Percentiles rank a stretch among this genome's conserved stretches.
Conservation (phyloP, 2,888 invertebrate species). For the Diploptera punctata region DNA sequence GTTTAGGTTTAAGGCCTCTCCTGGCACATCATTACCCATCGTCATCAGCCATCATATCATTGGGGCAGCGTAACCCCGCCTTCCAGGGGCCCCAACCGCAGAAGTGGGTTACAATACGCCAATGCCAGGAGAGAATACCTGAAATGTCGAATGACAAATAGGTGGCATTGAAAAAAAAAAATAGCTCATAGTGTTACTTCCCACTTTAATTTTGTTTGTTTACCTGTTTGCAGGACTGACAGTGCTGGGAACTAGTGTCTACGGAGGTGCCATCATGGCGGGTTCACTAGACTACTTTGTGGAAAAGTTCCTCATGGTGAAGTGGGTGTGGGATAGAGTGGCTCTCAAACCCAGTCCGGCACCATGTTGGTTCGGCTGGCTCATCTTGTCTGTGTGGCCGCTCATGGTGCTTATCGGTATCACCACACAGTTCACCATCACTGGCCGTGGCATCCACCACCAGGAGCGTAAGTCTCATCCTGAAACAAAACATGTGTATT, state of each 20-base stretch:
- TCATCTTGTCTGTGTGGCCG: constrained; percentile 77
- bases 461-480: constrained; percentile 69
- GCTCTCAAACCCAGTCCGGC: constrained; percentile 56
- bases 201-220: background rate
- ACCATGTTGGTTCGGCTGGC: constrained; percentile 77
- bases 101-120: no score
- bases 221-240: constrained; percentile 62
- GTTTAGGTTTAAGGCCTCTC: no score
- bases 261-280: constrained; percentile 76
- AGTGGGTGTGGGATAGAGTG: constrained; percentile 74
- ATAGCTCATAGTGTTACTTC: background rate
- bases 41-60: no score
- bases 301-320: constrained; percentile 72
- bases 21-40: no score
- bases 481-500: no score
- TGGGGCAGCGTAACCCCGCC: no score
- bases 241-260: constrained; percentile 75
- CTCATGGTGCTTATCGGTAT: constrained; percentile 70
- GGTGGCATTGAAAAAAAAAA: no score
- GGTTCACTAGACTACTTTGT: constrained; percentile 77
- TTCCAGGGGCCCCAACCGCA: no score
- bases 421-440: constrained; percentile 71
- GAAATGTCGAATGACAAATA: no score
- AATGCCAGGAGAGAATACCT: no score
- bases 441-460: constrained; percentile 70